Evolutionary conservation across 2,888 invertebrate genomes (phyloP).

Genomic region (Trissoscelio sp.): DNA sequence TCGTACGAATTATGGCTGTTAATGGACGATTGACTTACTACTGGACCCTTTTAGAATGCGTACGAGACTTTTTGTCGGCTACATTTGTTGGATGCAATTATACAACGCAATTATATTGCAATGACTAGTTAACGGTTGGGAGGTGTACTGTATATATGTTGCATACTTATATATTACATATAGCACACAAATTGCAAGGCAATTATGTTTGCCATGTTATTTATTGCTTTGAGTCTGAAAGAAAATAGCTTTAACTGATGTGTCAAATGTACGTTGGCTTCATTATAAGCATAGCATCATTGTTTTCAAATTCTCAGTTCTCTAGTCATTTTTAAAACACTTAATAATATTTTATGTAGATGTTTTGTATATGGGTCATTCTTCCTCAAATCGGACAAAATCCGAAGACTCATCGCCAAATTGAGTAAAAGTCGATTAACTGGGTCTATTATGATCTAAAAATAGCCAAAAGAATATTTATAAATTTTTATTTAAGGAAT

Average conservation of each 20-base stretch:
- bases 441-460: too few species aligned
- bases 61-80: constrained; percentile 27
- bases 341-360: too few species aligned
- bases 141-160: constrained; percentile 28
- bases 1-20: constrained; percentile 78
- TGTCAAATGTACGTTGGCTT: too few species aligned
- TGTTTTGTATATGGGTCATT: too few species aligned
- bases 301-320: too few species aligned
- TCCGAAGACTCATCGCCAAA: too few species aligned
- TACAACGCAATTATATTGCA: constrained; percentile 33
- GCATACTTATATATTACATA: background rate
- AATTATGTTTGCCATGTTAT: constrained; percentile 9
- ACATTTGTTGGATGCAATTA: constrained; percentile 36
- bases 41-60: constrained; percentile 41
- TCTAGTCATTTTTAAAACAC: too few species aligned
- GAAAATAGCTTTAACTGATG: background rate
- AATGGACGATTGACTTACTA: constrained; percentile 73
- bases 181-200: constrained; percentile 2
- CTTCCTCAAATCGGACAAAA: too few species aligned
- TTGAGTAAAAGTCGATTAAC: too few species aligned
- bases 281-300: too few species aligned
- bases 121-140: constrained; percentile 26
- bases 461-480: too few species aligned
- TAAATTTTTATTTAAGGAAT: too few species aligned
- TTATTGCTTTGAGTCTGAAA: background rate